phyloP scores from a whole-genome alignment of 2,113 vertebrate genomes.

The Zingel zingel region DNA sequence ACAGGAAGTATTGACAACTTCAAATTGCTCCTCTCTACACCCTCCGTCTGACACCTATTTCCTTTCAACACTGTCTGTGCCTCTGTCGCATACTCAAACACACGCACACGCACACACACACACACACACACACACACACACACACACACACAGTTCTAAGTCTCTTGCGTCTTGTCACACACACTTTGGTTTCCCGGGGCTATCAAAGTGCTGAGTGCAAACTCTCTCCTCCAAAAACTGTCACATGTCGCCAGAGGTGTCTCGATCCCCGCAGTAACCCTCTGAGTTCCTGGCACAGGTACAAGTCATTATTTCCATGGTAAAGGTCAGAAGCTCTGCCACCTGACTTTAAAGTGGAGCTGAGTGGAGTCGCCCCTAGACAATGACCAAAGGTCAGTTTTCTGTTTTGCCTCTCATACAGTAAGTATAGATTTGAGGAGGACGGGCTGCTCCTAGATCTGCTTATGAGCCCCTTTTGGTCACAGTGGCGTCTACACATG shows the following conservation, averaged over 20 bases:
- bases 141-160: constrained; percentile 67
- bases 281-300: constrained; percentile 74
- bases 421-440: constrained; percentile 48
- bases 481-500: constrained; percentile 60
- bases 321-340: constrained; percentile 83
- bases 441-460: constrained; percentile 72
- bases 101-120: neutral
- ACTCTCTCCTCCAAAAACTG: constrained; percentile 77
- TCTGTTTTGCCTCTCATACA: constrained; percentile 65
- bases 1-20: constrained; percentile 71
- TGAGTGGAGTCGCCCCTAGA: constrained; percentile 72
- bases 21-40: constrained; percentile 68
- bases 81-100: constrained; percentile 39
- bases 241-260: constrained; percentile 80
- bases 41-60: constrained; percentile 73
- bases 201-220: constrained; percentile 81
- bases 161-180: constrained; percentile 77
- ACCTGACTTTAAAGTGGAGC: constrained; percentile 76
- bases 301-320: constrained; percentile 83
- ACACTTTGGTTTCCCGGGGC: constrained; percentile 77
- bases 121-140: constrained; percentile 28
- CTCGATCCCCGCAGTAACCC: constrained; percentile 73
- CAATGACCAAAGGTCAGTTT: constrained; percentile 80
- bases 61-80: constrained; percentile 69
- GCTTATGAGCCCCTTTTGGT: constrained; percentile 58